Base-by-base conservation (phyloP, 2,888 invertebrate genomes). In the Micropterix aruncella region DNA sequence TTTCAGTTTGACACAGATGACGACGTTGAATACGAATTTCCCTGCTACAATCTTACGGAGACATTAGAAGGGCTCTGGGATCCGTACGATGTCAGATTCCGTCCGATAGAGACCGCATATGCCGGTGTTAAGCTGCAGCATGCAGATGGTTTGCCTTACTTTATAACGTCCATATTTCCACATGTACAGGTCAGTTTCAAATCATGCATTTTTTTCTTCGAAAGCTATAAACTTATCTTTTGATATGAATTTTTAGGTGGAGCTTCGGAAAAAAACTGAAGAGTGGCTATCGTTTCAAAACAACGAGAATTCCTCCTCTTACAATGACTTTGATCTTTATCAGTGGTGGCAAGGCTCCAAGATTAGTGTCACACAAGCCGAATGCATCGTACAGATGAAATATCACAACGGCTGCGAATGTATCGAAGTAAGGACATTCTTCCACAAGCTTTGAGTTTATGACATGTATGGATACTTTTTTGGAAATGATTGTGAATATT, bases 281-380 rank as follows among this genome's bases (percentile, higher is more conserved):
- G 64, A 70, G 14, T 71, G 64, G 63, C 60, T 61, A 51, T 58
- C 56, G 18, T 49, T 47, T 2, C 47, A 48, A 37, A 44, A 40
- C 36, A 44, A 47, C 38, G 62, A 67, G 50, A 71, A 68, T 48
- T 65, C 68, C 45, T 66, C 66, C 27, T 63, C 64, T 7, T 27
- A 27, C 12, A 27, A 27, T 18, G 80, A 80, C 48, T 74, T 73
- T 2, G 83, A 83, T 57, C 61, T 85, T 37, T 78, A 79, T 53
- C 84, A 86, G 57, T 83, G 82, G 82, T 74, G 74, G 60, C 68
- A 75, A 52, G 83, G 83, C 37, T 80, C 80, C 36, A 83, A 83
- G 58, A 65, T 83, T 52, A 79, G 79, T 56, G 73, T 77, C 41
- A 77, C 79, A 1, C 70, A 74, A 37, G 66, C 83, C 47, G 84